Evolutionary conservation across 2,113 vertebrate genomes (phyloP), one percentile per base, ranked within the genome.

Genomic region (Microtus montanus): DNA sequence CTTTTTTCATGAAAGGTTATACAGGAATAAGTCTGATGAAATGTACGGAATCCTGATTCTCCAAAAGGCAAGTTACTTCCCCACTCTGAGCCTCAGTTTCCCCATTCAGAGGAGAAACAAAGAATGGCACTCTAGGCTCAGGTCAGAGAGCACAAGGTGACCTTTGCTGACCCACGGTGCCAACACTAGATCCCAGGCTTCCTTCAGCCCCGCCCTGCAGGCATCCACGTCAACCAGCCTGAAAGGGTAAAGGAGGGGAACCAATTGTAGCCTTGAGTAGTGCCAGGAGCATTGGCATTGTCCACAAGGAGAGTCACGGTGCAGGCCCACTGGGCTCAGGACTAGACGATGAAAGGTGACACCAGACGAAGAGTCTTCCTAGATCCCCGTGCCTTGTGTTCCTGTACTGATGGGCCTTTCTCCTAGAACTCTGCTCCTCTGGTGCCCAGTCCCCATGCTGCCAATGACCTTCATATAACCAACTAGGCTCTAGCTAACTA

Each of bases 401-500:
- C 38, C 75, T 41, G 38, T 28, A 66, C 49, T 63, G 28, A 47
- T 44, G 68, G 24, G 12, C 3, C 24, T 78, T 92, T 30, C 6
- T 54, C 80, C 75, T 26, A 11, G 74, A 58, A 11, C 26, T 79
- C 85, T 70, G 28, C 15, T 28, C 80, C 35, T 4, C 0, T 7
- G 13, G 6, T 19, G 24, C 54, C 52, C 22, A 52, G 7, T 0
- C 1, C n/a, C 7, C 7, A 28, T 3, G 63, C 49, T 58, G 22
- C 38, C 35, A 19, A 28, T 38, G 68, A 11, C 11, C 87, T 54
- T 38, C 49, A 54, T 10, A 6, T 11, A 80, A 63, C 47, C 22
- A 35, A 64, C 4, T 49, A 15, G 7, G 0, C 64, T 7, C 2
- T 4, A 30, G 3, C 22, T 44, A 66, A 64, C 0, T 4, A 63